Percentiles rank a stretch among this genome's conserved stretches.
phyloP scores from a whole-genome alignment of 2,888 invertebrate species.

The Folsomia manolachei region DNA sequence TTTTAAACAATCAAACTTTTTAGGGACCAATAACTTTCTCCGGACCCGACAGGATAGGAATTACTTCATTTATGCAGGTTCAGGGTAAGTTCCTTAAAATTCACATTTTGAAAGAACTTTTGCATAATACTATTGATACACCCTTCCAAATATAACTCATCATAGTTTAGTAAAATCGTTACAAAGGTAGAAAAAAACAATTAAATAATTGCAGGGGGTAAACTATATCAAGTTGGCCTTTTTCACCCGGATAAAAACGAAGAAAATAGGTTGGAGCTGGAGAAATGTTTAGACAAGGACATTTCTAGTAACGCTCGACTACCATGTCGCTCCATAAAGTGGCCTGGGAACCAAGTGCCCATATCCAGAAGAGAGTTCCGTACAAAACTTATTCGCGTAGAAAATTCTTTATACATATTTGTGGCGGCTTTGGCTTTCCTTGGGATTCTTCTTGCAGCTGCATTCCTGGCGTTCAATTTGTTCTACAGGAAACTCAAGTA shows the following conservation, averaged over 20 bases:
- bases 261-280: constrained; percentile 21
- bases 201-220: constrained; percentile 61
- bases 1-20: too few species aligned
- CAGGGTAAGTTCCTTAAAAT: constrained; percentile 63
- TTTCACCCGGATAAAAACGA: constrained; percentile 57
- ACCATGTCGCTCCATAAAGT: constrained; percentile 64
- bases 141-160: too few species aligned
- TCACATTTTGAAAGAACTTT: neutral
- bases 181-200: too few species aligned
- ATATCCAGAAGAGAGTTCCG: constrained; percentile 74
- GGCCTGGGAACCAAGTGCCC: constrained; percentile 76
- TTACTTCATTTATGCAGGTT: constrained; percentile 82
- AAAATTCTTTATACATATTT: constrained; percentile 70
- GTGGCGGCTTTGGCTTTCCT: constrained; percentile 70
- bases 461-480: constrained; percentile 77
- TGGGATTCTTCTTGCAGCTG: constrained; percentile 71
- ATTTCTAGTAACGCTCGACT: neutral
- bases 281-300: too few species aligned
- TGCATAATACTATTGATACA: constrained; percentile 1
- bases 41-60: constrained; percentile 82
- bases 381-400: constrained; percentile 71
- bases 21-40: constrained; percentile 88
- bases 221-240: constrained; percentile 69
- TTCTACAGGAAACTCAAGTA: constrained; percentile 79
- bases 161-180: too few species aligned